phyloP scores from a whole-genome alignment of 2,888 invertebrate species.

The Catocala nupta region DNA sequence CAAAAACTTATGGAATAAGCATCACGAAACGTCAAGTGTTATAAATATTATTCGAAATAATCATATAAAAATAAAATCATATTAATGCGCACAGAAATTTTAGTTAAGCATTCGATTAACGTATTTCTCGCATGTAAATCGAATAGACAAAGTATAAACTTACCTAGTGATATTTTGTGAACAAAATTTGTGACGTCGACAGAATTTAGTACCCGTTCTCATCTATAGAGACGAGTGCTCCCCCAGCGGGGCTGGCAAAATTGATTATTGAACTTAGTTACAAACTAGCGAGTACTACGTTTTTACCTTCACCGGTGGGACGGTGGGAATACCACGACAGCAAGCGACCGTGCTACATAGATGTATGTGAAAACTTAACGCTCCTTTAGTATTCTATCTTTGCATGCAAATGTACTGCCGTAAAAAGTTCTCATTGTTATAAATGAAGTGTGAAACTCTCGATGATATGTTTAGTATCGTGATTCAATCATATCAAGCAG shows the following conservation, averaged over 20 bases:
- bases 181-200: not conserved
- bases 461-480: not conserved
- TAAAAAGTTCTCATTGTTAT: not conserved
- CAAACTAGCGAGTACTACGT: conserved; percentile 74
- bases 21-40: too few species aligned
- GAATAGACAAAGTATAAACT: not conserved
- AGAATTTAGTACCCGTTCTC: conserved; percentile 17
- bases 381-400: conserved; percentile 4
- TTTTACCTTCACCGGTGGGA: conserved; percentile 64
- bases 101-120: too few species aligned
- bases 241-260: conserved; percentile 69
- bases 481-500: conserved; percentile 8
- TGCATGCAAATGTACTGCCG: conserved; percentile 1
- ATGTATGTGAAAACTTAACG: not conserved
- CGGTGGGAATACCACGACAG: conserved; percentile 17
- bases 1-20: too few species aligned
- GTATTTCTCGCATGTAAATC: too few species aligned
- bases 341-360: not conserved
- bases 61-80: too few species aligned
- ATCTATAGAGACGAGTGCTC: conserved; percentile 52
- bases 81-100: too few species aligned
- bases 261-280: conserved; percentile 86
- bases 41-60: too few species aligned
- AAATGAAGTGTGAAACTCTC: not conserved
- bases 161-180: not conserved